Conservation (phyloP, 2,797 vertebrate species). For the Hybognathus amarus region DNA sequence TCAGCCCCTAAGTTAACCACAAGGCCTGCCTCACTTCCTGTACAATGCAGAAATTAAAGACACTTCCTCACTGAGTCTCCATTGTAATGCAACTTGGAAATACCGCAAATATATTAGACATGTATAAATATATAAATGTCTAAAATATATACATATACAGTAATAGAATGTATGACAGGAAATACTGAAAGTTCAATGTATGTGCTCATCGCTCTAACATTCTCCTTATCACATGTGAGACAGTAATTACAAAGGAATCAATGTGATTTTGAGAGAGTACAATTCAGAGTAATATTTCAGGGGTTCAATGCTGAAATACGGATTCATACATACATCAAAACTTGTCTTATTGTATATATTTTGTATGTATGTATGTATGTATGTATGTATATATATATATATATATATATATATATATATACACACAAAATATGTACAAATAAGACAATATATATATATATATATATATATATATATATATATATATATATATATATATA, state of each 20-base stretch:
- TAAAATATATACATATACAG: no score
- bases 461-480: no score
- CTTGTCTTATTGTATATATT: no score
- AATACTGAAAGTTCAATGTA: not conserved
- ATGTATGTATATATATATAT: no score
- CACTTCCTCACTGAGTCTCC: slow-evolving; percentile 48
- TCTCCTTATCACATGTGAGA: not conserved
- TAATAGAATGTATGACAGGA: not conserved
- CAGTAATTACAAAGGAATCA: not conserved
- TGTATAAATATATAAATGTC: not conserved
- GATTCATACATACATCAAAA: no score
- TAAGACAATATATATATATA: no score
- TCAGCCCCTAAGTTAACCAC: not conserved
- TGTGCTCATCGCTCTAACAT: not conserved
- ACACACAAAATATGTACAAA: no score
- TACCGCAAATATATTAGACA: not conserved
- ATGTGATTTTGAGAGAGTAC: not conserved
- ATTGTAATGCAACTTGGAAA: not conserved
- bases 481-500: no score
- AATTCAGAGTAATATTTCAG: not conserved
- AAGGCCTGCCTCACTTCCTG: slow-evolving; percentile 62
- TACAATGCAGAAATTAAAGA: slow-evolving; percentile 18
- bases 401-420: no score
- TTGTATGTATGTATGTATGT: no score
- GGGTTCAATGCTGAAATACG: no score